A percentile compares a stretch with the other conserved stretches of the same genome.
These are phyloP conservation scores for Aricia artaxerxes DNA, from an alignment of 2,888 invertebrate genomes.

Conservation along the genomic window DNA sequence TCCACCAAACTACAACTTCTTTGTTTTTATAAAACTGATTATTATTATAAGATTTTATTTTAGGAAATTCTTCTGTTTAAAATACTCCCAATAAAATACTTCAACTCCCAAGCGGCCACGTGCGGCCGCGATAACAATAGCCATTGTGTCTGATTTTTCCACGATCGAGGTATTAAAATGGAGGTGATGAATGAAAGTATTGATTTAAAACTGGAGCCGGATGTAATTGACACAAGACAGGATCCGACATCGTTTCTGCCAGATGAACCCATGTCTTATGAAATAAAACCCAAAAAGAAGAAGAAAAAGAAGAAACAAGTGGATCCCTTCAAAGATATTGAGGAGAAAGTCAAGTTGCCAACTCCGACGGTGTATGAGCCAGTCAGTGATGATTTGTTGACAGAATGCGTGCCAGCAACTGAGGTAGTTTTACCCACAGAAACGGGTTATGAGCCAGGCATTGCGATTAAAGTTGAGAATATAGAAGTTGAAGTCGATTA, in stretches of 20 bases:
- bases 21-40: not conserved
- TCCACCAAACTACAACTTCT: too few species aligned
- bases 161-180: not conserved
- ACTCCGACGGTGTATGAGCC: slow-evolving; percentile 43
- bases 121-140: too few species aligned
- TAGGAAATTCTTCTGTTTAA: not conserved
- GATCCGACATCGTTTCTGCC: slow-evolving; percentile 70
- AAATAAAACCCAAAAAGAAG: slow-evolving; percentile 68
- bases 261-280: slow-evolving; percentile 69
- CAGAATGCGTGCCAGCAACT: not conserved
- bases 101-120: too few species aligned
- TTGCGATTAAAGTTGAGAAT: slow-evolving; percentile 70
- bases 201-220: slow-evolving; percentile 36
- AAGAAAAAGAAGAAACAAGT: slow-evolving; percentile 65
- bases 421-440: slow-evolving; percentile 31
- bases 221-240: slow-evolving; percentile 48
- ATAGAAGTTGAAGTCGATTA: slow-evolving; percentile 73
- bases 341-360: slow-evolving; percentile 47
- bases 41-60: not conserved
- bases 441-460: slow-evolving; percentile 61
- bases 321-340: slow-evolving; percentile 69
- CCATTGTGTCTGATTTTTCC: too few species aligned
- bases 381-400: slow-evolving; percentile 25
- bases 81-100: too few species aligned
- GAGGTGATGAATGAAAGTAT: not conserved